Evolutionary conservation across 2,888 invertebrate species (phyloP).

Genomic region (Leptinotarsa rubiginosa): DNA sequence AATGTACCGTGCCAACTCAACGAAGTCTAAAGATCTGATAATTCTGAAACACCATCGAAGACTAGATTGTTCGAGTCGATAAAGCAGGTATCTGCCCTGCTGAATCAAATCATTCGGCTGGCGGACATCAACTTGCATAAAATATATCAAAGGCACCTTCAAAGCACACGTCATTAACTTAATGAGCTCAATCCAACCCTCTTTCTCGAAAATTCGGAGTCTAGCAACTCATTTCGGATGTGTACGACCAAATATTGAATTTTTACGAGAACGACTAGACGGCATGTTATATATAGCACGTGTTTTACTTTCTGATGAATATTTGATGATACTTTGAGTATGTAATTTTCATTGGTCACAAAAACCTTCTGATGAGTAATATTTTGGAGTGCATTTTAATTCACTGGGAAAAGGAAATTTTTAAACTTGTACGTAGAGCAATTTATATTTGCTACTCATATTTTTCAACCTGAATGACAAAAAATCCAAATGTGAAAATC

Average conservation of each 20-base stretch:
- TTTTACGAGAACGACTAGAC: constrained; percentile 39
- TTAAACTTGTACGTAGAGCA: too few species aligned
- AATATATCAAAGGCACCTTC: constrained; percentile 59
- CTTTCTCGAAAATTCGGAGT: constrained; percentile 42
- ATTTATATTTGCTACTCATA: too few species aligned
- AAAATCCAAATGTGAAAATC: too few species aligned
- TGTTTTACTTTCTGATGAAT: constrained; percentile 61
- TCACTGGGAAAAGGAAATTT: too few species aligned
- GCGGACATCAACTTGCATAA: constrained; percentile 60
- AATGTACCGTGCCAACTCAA: constrained; percentile 60
- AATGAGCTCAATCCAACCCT: constrained; percentile 59
- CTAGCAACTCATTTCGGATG: constrained; percentile 34
- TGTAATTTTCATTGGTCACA: constrained; percentile 47
- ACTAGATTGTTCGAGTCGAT: constrained; percentile 60
- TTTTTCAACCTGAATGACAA: too few species aligned
- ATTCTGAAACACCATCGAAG: constrained; percentile 55
- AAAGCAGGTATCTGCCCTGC: constrained; percentile 58
- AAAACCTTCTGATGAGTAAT: too few species aligned
- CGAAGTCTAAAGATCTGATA: constrained; percentile 60
- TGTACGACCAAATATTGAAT: constrained; percentile 54
- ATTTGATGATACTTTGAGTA: constrained; percentile 61
- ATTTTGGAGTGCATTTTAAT: too few species aligned
- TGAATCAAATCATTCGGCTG: constrained; percentile 62
- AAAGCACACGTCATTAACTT: constrained; percentile 61
- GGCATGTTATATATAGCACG: constrained; percentile 51